Percentiles rank a stretch among this genome's conserved stretches.
phyloP scores from a whole-genome alignment of 2,113 vertebrate species.

The Pholis gunnellus region DNA sequence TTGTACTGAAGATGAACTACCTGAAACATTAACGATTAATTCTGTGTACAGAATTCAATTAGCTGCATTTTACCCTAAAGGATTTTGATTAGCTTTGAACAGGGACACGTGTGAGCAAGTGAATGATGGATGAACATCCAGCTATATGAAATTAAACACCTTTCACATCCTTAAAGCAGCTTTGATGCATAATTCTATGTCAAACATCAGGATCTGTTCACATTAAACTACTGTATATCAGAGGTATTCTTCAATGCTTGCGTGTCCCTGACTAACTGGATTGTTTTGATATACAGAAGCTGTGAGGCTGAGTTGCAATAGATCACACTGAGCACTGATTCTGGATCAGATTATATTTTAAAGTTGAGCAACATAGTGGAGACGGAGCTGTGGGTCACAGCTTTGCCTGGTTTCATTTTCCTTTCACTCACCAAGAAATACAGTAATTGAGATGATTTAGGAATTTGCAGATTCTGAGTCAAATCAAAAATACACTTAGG shows the following conservation, averaged over 20 bases:
- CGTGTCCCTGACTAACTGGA: conserved; percentile 3
- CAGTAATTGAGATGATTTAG: neutral
- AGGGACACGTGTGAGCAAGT: conserved; percentile 20
- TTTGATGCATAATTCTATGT: conserved; percentile 18
- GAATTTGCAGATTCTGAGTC: conserved; percentile 22
- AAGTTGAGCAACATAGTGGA: conserved; percentile 1
- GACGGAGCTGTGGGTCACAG: conserved; percentile 7
- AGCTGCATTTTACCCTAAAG: conserved; percentile 29
- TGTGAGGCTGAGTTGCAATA: neutral
- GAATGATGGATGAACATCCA: conserved; percentile 44
- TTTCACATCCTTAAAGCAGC: conserved; percentile 28
- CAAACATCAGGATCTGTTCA: conserved; percentile 25
- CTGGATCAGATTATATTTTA: conserved; percentile 21
- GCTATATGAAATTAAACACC: conserved; percentile 33
- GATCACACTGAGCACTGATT: conserved; percentile 21
- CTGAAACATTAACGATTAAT: conserved; percentile 71
- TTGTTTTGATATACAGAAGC: conserved; percentile 31
- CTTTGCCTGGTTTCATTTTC: conserved; percentile 14
- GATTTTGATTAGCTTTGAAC: conserved; percentile 55
- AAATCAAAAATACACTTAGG: conserved; percentile 31
- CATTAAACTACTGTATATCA: conserved; percentile 3
- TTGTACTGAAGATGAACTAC: conserved; percentile 38
- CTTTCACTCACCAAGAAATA: conserved; percentile 30
- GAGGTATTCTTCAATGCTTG: neutral
- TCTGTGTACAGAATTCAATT: conserved; percentile 46